Evolutionary conservation across 2,113 vertebrate species (phyloP).

Genomic region (Reinhardtius hippoglossoides): DNA sequence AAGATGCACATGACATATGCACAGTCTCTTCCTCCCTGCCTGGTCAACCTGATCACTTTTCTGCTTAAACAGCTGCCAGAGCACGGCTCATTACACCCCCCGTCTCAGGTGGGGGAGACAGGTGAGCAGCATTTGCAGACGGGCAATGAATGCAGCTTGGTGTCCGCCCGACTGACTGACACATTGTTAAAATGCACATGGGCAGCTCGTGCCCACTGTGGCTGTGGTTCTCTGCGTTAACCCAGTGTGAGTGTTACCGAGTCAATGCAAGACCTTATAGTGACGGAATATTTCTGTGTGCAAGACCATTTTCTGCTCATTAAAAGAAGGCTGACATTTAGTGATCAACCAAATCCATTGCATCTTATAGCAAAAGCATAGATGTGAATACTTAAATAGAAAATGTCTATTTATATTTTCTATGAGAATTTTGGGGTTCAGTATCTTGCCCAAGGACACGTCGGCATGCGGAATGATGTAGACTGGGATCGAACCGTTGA

Average conservation of each 20-base stretch:
- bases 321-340: too few species aligned
- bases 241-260: neutral
- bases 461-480: too few species aligned
- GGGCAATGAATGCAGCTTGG: neutral
- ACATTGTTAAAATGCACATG: neutral
- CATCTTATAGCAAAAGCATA: too few species aligned
- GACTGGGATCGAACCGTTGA: too few species aligned
- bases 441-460: too few species aligned
- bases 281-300: neutral
- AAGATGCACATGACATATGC: conserved; percentile 34
- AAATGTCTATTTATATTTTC: too few species aligned
- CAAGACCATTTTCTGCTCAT: too few species aligned
- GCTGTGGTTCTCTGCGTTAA: neutral
- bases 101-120: conserved; percentile 50
- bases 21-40: conserved; percentile 33
- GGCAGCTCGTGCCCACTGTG: neutral
- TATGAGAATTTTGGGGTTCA: too few species aligned
- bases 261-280: neutral
- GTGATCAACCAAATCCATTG: too few species aligned
- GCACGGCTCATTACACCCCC: conserved; percentile 64
- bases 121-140: conserved; percentile 28
- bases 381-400: too few species aligned
- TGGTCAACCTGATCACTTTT: conserved; percentile 64
- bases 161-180: conserved; percentile 8
- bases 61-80: conserved; percentile 57